Evolutionary conservation across 2,888 invertebrate species (phyloP).

Genomic region (Heliconius ethilla): DNA sequence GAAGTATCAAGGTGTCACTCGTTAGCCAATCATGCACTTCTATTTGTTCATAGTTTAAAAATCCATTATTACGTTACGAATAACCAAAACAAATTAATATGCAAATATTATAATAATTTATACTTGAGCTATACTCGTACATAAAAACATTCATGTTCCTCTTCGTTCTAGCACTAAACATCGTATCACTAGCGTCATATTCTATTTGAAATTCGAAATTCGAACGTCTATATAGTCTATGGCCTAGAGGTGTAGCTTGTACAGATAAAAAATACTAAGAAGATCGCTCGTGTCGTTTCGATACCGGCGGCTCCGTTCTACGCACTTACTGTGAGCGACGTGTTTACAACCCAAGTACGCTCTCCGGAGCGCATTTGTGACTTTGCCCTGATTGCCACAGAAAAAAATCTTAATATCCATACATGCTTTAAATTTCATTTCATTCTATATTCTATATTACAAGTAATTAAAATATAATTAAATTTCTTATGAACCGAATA

Average conservation of each 20-base stretch:
- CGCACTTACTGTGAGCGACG: constrained; percentile 81
- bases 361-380: constrained; percentile 79
- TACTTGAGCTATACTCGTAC: constrained; percentile 13
- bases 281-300: constrained; percentile 42
- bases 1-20: constrained; percentile 28
- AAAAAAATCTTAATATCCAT: constrained; percentile 42
- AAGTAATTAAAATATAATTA: not conserved
- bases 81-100: constrained; percentile 35
- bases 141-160: constrained; percentile 10
- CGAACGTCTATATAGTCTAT: constrained; percentile 52
- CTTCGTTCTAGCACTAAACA: constrained; percentile 39
- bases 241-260: constrained; percentile 50
- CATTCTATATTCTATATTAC: not conserved
- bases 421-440: constrained; percentile 24
- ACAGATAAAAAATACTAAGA: constrained; percentile 40
- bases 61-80: constrained; percentile 23
- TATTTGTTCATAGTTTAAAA: constrained; percentile 21
- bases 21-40: constrained; percentile 41
- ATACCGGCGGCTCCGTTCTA: constrained; percentile 55
- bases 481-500: not conserved
- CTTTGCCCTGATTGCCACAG: constrained; percentile 75
- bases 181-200: constrained; percentile 36
- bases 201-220: constrained; percentile 41
- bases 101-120: constrained; percentile 22
- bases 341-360: constrained; percentile 82